phyloP scores from a whole-genome alignment of 1,140 invertebrate species.

The Bradynema listronoti region DNA sequence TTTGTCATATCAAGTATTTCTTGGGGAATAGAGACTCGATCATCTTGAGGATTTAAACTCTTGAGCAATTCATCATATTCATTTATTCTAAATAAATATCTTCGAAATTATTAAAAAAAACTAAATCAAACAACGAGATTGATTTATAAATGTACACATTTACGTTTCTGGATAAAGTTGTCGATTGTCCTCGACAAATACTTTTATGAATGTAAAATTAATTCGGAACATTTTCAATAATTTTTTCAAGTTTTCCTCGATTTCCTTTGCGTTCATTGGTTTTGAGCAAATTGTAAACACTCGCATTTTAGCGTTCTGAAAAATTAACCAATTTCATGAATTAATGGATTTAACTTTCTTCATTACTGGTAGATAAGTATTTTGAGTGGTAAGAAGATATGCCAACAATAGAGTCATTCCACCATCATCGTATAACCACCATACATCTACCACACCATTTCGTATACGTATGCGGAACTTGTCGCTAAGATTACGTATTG shows the following conservation, averaged over 20 bases:
- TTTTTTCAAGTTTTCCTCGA: slow-evolving; percentile 27
- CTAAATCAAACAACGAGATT: not conserved
- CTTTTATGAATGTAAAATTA: slow-evolving; percentile 23
- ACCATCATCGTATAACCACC: slow-evolving; percentile 93
- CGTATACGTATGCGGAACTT: slow-evolving; percentile 31
- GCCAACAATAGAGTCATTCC: slow-evolving; percentile 60
- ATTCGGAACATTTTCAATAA: slow-evolving; percentile 36
- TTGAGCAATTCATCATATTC: slow-evolving; percentile 39
- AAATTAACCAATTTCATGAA: not conserved
- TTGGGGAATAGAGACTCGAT: slow-evolving; percentile 1
- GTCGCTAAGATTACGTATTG: not conserved
- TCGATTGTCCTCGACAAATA: slow-evolving; percentile 24
- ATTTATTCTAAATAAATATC: slow-evolving; percentile 17
- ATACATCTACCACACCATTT: slow-evolving; percentile 70
- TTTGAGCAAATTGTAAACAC: slow-evolving; percentile 39
- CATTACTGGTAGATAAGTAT: slow-evolving; percentile 32
- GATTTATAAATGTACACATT: not conserved
- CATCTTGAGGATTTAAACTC: slow-evolving; percentile 18
- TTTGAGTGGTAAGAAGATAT: slow-evolving; percentile 26
- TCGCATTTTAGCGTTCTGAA: slow-evolving; percentile 38
- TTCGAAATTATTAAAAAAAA: not conserved
- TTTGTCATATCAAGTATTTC: slow-evolving; percentile 29
- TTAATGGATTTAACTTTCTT: not conserved
- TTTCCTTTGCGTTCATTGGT: slow-evolving; percentile 19
- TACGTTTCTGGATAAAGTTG: slow-evolving; percentile 38